phyloP scores from a whole-genome alignment of 1,140 invertebrate species.

The Polypedilum pembai region DNA sequence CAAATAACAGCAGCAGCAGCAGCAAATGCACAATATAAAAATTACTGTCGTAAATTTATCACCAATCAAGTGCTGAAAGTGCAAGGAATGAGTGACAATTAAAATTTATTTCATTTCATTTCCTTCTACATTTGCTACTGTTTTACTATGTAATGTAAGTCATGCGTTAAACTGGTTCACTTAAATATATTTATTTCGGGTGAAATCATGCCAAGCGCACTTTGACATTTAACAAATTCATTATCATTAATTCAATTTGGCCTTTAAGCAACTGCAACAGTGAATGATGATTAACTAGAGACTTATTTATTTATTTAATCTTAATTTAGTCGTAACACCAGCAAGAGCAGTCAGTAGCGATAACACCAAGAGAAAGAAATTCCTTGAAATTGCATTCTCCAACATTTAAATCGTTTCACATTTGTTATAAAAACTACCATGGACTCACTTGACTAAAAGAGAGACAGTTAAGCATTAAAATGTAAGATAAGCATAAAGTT shows the following conservation, averaged over 20 bases:
- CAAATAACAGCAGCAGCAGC: background rate
- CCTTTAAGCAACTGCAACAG: background rate
- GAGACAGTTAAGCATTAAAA: background rate
- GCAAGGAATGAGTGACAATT: background rate
- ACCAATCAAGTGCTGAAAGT: background rate
- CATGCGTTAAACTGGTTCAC: no score
- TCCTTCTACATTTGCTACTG: background rate
- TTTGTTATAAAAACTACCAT: background rate
- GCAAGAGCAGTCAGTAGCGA: slow-evolving; percentile 8
- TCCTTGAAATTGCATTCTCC: background rate
- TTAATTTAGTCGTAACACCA: slow-evolving; percentile 17
- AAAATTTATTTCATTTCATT: slow-evolving; percentile 8
- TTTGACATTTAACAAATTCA: slow-evolving; percentile 13
- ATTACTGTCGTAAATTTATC: slow-evolving; percentile 4
- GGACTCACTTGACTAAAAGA: background rate
- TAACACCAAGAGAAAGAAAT: background rate
- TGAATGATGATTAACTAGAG: slow-evolving; percentile 22
- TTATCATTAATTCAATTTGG: slow-evolving; percentile 27
- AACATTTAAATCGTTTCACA: background rate
- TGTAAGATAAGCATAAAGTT: background rate
- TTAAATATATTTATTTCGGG: no score
- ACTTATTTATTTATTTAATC: slow-evolving; percentile 26
- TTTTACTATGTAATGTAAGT: background rate
- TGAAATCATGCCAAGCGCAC: no score
- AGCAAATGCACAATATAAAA: background rate